Evolutionary conservation across 2,888 invertebrate genomes (phyloP).

Genomic region (Pachymerium ferrugineum): DNA sequence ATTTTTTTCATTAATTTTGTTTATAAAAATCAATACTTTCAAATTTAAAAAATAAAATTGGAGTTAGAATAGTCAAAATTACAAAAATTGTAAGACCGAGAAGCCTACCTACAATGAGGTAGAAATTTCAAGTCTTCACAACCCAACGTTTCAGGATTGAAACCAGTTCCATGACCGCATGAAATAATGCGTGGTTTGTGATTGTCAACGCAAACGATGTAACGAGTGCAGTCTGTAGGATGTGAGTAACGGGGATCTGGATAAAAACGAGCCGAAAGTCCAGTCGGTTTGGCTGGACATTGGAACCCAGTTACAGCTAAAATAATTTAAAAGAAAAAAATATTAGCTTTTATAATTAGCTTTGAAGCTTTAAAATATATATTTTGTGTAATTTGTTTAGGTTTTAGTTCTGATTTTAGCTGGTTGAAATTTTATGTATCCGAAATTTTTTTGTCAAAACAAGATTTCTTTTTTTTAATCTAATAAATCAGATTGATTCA

Average conservation of each 20-base stretch:
- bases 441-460: too few species aligned
- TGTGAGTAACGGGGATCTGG: slow-evolving; percentile 87
- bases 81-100: background rate
- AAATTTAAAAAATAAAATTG: background rate
- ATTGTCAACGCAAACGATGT: slow-evolving; percentile 80
- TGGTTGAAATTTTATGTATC: too few species aligned
- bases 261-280: slow-evolving; percentile 80
- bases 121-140: slow-evolving; percentile 61
- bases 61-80: too few species aligned
- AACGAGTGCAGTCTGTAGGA: slow-evolving; percentile 75
- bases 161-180: slow-evolving; percentile 80
- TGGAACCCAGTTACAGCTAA: slow-evolving; percentile 83
- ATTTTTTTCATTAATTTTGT: background rate
- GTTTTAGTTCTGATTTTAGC: too few species aligned
- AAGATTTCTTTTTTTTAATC: too few species aligned
- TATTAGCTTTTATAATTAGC: too few species aligned
- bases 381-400: too few species aligned
- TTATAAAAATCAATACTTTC: background rate
- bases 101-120: slow-evolving; percentile 36
- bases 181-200: slow-evolving; percentile 79
- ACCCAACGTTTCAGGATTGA: slow-evolving; percentile 73
- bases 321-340: too few species aligned
- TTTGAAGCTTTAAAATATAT: too few species aligned
- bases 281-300: slow-evolving; percentile 76
- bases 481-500: too few species aligned